Conservation (phyloP, 2,797 vertebrate genomes). For the Siniperca undulata region DNA sequence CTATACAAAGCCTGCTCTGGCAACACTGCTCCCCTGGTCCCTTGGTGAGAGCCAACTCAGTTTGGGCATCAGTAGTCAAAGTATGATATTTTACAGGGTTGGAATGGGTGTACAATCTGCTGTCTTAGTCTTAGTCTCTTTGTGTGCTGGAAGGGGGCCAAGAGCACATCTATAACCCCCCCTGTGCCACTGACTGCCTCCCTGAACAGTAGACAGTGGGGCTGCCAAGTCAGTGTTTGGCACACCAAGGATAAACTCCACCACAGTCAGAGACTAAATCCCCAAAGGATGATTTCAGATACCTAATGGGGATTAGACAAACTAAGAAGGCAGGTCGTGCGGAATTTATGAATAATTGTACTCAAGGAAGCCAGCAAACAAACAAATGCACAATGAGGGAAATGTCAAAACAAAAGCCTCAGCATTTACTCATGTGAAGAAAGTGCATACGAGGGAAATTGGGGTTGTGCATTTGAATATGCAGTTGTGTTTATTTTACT, state of each 20-base stretch:
- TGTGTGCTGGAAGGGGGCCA: conserved; percentile 68
- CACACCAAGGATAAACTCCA: conserved; percentile 72
- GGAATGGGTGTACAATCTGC: conserved; percentile 55
- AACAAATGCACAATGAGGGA: conserved; percentile 49
- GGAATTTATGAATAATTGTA: conserved; percentile 65
- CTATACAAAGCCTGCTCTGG: conserved; percentile 21
- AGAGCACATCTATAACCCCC: conserved; percentile 66
- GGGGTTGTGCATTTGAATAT: conserved; percentile 19
- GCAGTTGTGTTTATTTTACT: conserved; percentile 21
- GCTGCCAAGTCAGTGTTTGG: conserved; percentile 72
- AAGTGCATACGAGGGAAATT: conserved; percentile 12
- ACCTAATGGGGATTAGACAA: conserved; percentile 72
- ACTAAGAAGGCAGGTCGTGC: conserved; percentile 59
- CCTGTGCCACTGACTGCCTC: conserved; percentile 53
- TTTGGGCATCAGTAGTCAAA: conserved; percentile 59
- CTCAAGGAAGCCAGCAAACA: conserved; percentile 50
- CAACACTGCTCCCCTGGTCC: conserved; percentile 27
- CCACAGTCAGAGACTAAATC: conserved; percentile 63
- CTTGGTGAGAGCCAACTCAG: conserved; percentile 39
- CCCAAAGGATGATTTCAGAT: conserved; percentile 67
- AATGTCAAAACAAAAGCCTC: conserved; percentile 62
- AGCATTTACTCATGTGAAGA: conserved; percentile 32
- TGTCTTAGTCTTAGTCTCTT: conserved; percentile 62
- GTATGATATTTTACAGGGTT: conserved; percentile 60
- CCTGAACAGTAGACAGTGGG: conserved; percentile 60